phyloP scores from a whole-genome alignment of 2,113 vertebrate genomes.

The Rhombomys opimus region DNA sequence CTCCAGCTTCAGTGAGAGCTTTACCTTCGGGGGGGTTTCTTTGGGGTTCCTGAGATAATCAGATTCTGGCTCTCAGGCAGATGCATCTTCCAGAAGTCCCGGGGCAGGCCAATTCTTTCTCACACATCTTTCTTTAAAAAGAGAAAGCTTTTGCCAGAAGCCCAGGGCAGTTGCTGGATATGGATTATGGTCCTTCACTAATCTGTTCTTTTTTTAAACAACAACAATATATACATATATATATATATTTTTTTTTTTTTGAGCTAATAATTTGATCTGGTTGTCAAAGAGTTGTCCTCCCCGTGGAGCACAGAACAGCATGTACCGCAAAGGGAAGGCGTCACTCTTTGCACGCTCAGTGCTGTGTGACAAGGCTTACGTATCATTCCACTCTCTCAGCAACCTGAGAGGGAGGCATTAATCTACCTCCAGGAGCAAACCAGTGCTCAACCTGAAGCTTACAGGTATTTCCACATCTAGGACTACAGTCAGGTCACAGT shows the following conservation, averaged over 20 bases:
- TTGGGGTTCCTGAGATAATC: background rate
- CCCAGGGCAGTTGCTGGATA: background rate
- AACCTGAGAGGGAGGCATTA: background rate
- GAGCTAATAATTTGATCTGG: background rate
- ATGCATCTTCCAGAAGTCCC: background rate
- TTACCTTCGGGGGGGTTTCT: background rate
- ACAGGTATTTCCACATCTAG: background rate
- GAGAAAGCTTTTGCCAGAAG: background rate
- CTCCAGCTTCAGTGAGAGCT: background rate
- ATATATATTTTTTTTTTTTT: too few relatives aligned
- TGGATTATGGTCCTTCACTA: background rate
- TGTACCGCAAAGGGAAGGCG: background rate
- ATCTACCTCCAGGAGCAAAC: background rate
- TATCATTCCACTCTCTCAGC: background rate
- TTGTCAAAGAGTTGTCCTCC: background rate
- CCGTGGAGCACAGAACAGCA: background rate
- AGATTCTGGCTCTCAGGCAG: background rate
- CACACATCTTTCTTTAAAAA: background rate
- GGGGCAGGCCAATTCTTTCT: background rate
- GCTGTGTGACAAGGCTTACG: background rate
- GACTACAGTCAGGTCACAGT: background rate
- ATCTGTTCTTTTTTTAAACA: background rate
- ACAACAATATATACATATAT: too few relatives aligned
- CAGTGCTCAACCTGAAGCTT: background rate
- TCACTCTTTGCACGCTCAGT: background rate